Percentiles rank a stretch among this genome's conserved stretches.
Conservation (phyloP, 2,113 vertebrate genomes). For the Sciurus niger region DNA sequence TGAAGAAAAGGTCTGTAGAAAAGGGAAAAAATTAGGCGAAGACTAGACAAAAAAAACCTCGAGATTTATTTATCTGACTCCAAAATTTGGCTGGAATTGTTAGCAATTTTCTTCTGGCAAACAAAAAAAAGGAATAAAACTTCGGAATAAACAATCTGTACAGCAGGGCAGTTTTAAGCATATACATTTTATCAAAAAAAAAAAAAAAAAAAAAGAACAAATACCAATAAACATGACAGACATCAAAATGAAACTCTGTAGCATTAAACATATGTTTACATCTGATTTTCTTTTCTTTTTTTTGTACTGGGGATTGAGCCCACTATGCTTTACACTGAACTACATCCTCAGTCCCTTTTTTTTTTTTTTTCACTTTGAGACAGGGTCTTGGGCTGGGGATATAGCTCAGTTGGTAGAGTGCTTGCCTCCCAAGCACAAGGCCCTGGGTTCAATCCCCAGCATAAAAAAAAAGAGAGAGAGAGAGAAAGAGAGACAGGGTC, state of each 20-base stretch:
- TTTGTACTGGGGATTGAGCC: too few species aligned
- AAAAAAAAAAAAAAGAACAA: constrained; percentile 33
- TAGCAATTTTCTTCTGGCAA: constrained; percentile 53
- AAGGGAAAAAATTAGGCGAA: background rate
- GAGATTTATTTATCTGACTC: constrained; percentile 62
- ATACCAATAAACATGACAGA: constrained; percentile 47
- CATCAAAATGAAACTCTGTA: constrained; percentile 56
- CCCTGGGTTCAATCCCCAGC: too few species aligned
- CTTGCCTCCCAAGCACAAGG: too few species aligned
- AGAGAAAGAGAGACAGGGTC: too few species aligned
- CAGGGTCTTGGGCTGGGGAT: too few species aligned
- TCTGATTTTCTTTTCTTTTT: too few species aligned
- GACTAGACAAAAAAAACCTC: background rate
- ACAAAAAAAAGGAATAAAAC: constrained; percentile 27
- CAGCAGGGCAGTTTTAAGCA: constrained; percentile 61
- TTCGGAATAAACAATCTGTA: constrained; percentile 57
- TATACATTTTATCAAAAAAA: constrained; percentile 62
- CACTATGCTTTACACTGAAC: too few species aligned
- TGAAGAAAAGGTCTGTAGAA: constrained; percentile 27
- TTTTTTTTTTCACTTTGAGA: too few species aligned
- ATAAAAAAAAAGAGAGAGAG: too few species aligned
- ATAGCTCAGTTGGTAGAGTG: too few species aligned
- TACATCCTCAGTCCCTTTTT: too few species aligned
- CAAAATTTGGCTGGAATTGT: constrained; percentile 65
- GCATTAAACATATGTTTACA: constrained; percentile 43